Conservation (phyloP, 30 jellyfish, hydroid and myxozoan genomes). For the Aurelia coerulea region DNA sequence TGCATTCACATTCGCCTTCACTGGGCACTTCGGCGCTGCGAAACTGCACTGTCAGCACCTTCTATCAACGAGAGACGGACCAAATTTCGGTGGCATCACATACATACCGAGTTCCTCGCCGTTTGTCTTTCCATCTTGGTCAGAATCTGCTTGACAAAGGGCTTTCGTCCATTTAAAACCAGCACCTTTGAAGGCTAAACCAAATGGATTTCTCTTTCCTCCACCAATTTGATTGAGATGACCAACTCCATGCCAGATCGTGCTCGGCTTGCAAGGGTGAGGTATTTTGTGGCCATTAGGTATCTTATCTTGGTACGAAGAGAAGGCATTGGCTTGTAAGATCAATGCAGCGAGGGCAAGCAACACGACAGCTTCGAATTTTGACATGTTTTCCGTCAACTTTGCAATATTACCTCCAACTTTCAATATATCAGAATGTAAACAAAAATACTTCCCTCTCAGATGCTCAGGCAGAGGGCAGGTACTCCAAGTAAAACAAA, state of each 20-base stretch:
- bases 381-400: background rate
- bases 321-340: background rate
- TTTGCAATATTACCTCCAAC: no score
- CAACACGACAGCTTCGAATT: background rate
- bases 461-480: no score
- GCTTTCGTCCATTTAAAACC: slow-evolving; percentile 68
- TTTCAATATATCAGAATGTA: no score
- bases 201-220: slow-evolving; percentile 77
- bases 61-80: no score
- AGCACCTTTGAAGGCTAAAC: slow-evolving; percentile 53
- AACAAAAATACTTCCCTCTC: no score
- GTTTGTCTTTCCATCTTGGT: slow-evolving; percentile 65
- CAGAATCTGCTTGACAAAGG: slow-evolving; percentile 72
- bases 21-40: no score
- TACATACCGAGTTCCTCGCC: slow-evolving; percentile 71
- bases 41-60: no score
- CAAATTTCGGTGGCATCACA: no score
- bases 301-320: slow-evolving; percentile 27
- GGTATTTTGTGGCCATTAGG: slow-evolving; percentile 76
- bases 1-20: no score
- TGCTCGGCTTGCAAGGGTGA: slow-evolving; percentile 69
- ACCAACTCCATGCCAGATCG: slow-evolving; percentile 74
- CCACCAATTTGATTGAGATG: slow-evolving; percentile 64
- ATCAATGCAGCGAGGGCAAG: background rate
- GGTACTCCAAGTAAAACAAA: no score